Percentiles rank a stretch among this genome's conserved stretches.
Conservation (phyloP, 2,113 vertebrate genomes). For the Mesocricetus auratus region DNA sequence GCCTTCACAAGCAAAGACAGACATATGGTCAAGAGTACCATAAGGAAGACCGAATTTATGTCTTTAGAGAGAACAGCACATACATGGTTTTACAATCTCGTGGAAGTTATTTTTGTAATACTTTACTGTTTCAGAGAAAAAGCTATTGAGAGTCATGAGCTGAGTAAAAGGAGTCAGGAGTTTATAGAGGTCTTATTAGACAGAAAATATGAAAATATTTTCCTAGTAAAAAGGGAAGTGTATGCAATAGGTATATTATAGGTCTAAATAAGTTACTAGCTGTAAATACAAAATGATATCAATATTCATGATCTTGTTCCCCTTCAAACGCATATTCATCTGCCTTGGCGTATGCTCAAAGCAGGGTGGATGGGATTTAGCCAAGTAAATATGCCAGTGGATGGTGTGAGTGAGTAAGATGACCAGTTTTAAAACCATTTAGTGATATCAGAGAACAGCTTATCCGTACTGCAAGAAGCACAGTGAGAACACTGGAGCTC, state of each 20-base stretch:
- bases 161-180: neutral
- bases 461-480: neutral
- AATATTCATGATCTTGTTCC: slow-evolving; percentile 45
- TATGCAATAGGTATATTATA: slow-evolving; percentile 43
- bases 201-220: slow-evolving; percentile 53
- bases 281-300: neutral
- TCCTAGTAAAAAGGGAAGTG: slow-evolving; percentile 41
- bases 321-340: neutral
- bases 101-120: neutral
- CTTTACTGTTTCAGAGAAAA: slow-evolving; percentile 19
- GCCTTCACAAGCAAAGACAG: neutral
- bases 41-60: neutral
- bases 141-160: neutral
- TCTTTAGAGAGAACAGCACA: neutral
- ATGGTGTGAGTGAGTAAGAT: neutral
- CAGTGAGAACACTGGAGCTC: neutral
- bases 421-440: neutral
- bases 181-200: slow-evolving; percentile 42
- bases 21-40: neutral
- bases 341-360: neutral
- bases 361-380: neutral
- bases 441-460: neutral
- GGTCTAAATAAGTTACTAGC: neutral
- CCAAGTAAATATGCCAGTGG: neutral
- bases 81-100: neutral